Base-by-base conservation (phyloP, 1,140 invertebrate species). In the Drosophila tani region DNA sequence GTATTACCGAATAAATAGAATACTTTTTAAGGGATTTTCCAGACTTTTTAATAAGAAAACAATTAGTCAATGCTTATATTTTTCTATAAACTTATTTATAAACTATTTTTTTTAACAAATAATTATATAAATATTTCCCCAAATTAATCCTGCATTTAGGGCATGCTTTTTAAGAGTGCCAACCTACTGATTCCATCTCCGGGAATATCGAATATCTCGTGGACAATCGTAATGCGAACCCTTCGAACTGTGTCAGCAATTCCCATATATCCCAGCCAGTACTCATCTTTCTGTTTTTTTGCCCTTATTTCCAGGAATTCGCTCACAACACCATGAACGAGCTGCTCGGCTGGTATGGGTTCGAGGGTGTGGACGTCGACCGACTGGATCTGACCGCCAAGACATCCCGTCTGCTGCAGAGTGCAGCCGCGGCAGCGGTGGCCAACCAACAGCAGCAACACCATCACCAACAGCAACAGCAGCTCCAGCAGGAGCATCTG, bases 261-360 rank as follows among this genome's bases (percentile, higher is more conserved):
- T 68, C 43, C 12, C 4, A n/a, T 41, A 40, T 38, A 53, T 38
- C 21, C 15, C 11, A 12, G 2, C 38, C 14, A 27, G 14, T 43
- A 70, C 59, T 69, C 40, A 56, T 62, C 35, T 41, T 24, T 53
- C 15, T 57, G 21, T 35, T 51, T 64, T 29, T 47, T 40, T 29
- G 32, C 17, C 14, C 29, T 47, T 32, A 45, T 41, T 94, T 94
- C 2, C 94, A 98, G 97, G 96, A 97, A 92, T 98, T 96, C 75
- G 97, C 97, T 1, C 96, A 97, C 84, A 96, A 96, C 40, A 97
- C 97, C 8, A 98, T 98, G 97, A 98, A 97, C 82, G 97, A 98
- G 91, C 93, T 98, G 58, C 93, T 98, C 11, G 97, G 97, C 43
- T 97, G 96, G 96, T 98, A 98, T 92, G 97, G 97, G 1, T 98